Percentiles rank a stretch among this genome's conserved stretches.
Evolutionary conservation across 2,113 vertebrate genomes (phyloP).

Genomic region (Dolichotis patagonum): DNA sequence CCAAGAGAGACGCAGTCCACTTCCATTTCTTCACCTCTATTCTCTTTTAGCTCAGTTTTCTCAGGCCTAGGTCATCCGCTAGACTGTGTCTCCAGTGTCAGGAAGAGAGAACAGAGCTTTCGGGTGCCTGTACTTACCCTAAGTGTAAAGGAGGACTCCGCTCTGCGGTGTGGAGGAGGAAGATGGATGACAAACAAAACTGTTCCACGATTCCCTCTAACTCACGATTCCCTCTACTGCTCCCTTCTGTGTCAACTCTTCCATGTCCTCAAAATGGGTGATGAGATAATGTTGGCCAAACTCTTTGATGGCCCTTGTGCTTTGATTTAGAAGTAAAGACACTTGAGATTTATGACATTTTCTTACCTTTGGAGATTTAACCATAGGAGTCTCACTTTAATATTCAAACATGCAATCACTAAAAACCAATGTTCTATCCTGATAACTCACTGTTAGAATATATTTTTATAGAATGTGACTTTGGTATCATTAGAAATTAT

Average conservation of each 20-base stretch:
- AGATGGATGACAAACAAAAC: rapidly evolving
- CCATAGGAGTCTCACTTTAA: neutral
- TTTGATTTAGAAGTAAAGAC: neutral
- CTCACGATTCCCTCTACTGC: neutral
- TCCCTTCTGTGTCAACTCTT: neutral
- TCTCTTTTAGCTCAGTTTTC: neutral
- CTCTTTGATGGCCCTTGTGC: neutral
- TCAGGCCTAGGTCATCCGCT: neutral
- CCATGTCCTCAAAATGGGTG: neutral
- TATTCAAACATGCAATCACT: neutral
- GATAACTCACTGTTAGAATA: neutral
- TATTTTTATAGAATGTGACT: neutral
- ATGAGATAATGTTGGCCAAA: neutral
- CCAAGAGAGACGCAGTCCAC: neutral
- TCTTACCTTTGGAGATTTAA: neutral
- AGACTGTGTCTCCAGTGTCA: neutral
- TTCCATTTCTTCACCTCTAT: neutral
- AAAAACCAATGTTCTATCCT: neutral
- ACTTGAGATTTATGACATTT: neutral
- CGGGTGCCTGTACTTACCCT: neutral
- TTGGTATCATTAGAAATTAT: neutral
- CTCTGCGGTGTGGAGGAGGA: neutral
- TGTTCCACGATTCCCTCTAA: neutral
- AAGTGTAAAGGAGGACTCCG: neutral
- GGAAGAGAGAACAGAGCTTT: neutral